Evolutionary conservation across 1,140 invertebrate species (phyloP).

Genomic region (Phymastichus coffea): DNA sequence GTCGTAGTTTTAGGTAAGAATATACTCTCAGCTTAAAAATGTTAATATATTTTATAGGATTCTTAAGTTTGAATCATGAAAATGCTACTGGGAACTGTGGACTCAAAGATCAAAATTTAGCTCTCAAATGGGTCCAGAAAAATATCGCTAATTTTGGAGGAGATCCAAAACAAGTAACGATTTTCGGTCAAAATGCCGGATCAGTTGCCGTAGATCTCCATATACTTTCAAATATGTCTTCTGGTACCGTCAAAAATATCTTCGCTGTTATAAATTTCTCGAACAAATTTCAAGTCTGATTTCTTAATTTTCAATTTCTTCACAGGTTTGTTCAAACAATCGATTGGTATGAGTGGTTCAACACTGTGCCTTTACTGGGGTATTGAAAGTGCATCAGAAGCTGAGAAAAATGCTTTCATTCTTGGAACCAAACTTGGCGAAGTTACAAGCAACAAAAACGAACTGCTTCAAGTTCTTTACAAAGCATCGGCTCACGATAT

Average conservation of each 20-base stretch:
- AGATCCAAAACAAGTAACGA: slow-evolving; percentile 54
- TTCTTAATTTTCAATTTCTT: neutral
- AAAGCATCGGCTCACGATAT: slow-evolving; percentile 34
- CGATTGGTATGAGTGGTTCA: slow-evolving; percentile 67
- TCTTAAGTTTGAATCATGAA: slow-evolving; percentile 53
- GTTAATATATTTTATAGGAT: slow-evolving; percentile 37
- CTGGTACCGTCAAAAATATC: slow-evolving; percentile 31
- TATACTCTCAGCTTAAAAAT: no score
- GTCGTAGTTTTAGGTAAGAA: no score
- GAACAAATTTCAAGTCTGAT: neutral
- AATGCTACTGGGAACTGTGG: slow-evolving; percentile 60
- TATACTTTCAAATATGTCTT: slow-evolving; percentile 52
- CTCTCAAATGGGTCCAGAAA: slow-evolving; percentile 63
- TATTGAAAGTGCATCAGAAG: slow-evolving; percentile 52
- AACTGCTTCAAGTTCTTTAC: slow-evolving; percentile 51
- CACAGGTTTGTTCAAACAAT: slow-evolving; percentile 63
- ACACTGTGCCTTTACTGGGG: slow-evolving; percentile 67
- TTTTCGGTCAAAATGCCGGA: slow-evolving; percentile 59
- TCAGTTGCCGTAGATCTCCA: slow-evolving; percentile 54
- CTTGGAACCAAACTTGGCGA: slow-evolving; percentile 65
- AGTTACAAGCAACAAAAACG: slow-evolving; percentile 52
- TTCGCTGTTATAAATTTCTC: neutral
- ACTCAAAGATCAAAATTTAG: slow-evolving; percentile 62
- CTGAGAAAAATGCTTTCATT: slow-evolving; percentile 60
- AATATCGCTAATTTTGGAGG: slow-evolving; percentile 65